A percentile compares a stretch with the other conserved stretches of the same genome.
phyloP scores from a whole-genome alignment of 2,888 invertebrate genomes.

The Gortyna flavago region DNA sequence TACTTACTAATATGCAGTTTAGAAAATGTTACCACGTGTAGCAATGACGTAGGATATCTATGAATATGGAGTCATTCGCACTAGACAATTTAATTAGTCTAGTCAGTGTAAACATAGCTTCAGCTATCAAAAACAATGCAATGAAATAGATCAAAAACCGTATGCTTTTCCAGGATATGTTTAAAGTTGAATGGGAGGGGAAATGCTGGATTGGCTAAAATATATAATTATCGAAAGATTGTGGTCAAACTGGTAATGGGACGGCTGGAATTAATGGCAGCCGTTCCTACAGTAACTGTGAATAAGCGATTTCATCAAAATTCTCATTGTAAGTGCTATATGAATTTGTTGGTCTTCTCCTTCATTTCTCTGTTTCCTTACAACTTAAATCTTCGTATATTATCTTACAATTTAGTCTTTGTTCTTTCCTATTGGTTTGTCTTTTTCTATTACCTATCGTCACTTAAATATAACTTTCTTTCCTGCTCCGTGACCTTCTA shows the following conservation, averaged over 20 bases:
- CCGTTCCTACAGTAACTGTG: background rate
- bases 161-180: background rate
- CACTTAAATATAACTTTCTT: background rate
- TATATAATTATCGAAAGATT: background rate
- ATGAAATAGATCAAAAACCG: background rate
- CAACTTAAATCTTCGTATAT: background rate
- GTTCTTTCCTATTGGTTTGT: background rate
- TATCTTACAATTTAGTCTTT: no score
- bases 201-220: background rate
- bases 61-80: slow-evolving; percentile 3
- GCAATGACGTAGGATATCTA: slow-evolving; percentile 2
- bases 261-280: background rate
- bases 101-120: slow-evolving; percentile 12
- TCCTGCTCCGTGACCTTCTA: background rate
- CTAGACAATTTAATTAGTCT: slow-evolving; percentile 16
- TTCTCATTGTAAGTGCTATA: background rate
- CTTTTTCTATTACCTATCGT: background rate
- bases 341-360: background rate
- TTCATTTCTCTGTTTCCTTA: background rate
- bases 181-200: background rate
- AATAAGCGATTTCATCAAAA: background rate
- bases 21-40: slow-evolving; percentile 22
- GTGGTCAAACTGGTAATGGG: background rate
- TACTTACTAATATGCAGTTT: slow-evolving; percentile 5
- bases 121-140: background rate